These are phyloP conservation scores for Stictonetta naevosa DNA, from an alignment of 2,113 vertebrate genomes.

Conservation along the genomic window DNA sequence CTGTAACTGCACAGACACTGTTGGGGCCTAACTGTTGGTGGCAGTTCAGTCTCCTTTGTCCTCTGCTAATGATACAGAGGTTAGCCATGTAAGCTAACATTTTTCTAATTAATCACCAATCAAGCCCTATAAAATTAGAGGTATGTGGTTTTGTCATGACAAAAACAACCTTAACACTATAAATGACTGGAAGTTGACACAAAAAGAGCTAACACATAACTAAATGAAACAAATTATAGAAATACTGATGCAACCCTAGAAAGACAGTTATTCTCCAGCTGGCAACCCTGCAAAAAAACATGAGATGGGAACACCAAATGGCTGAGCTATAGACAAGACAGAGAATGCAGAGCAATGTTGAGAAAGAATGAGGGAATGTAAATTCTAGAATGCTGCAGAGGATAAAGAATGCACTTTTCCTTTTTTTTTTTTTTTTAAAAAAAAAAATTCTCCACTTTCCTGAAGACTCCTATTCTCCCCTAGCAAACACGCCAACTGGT, in stretches of 20 bases:
- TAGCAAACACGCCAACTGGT: neutral
- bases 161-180: neutral
- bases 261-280: neutral
- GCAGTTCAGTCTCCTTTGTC: neutral
- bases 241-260: neutral
- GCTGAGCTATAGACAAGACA: neutral
- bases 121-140: neutral
- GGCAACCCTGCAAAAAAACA: neutral
- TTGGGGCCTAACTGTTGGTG: neutral
- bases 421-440: neutral
- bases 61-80: neutral
- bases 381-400: neutral
- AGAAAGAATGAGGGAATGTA: neutral
- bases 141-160: rapidly evolving
- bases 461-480: neutral
- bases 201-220: neutral
- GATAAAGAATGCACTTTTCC: neutral
- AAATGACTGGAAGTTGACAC: neutral
- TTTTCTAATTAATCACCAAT: neutral
- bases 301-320: neutral
- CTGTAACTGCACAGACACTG: neutral
- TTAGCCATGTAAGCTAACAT: neutral
- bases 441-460: neutral
- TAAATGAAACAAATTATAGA: neutral
- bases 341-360: neutral